Evolutionary conservation across 2,888 invertebrate species (phyloP), one percentile per base, ranked within the genome.

Genomic region (Thymelicus lineola): DNA sequence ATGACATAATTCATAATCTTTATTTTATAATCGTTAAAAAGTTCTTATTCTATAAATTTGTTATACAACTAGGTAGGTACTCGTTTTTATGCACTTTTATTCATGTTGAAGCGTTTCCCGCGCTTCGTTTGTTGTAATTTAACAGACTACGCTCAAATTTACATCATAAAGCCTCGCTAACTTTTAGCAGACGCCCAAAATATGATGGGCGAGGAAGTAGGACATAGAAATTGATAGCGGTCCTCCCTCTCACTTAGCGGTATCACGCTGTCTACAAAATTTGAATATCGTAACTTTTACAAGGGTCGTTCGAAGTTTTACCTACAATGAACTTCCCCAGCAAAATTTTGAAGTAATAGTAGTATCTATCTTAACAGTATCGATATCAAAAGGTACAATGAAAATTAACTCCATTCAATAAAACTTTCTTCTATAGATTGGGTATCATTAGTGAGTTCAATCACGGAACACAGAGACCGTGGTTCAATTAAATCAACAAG

Each of bases 161-260:
- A 7, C 45, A 58, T 57, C 45, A 62, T 1, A 20, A 17, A 72
- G 74, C 71, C 74, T 79, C 78, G 74, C 75, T 71, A 72, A 74
- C 75, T 77, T 76, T 74, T 75, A 69, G 76, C 75, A 73, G 77
- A 79, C 77, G 71, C 72, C 63, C 62, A 76, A 75, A 53, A 45
- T 71, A 62, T 70, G 71, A 72, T 61, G 65, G 69, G 63, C 62
- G 55, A 67, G 58, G 65, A 50, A 61, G 68, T 10, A 66, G 65
- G 71, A 58, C 60, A 53, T 70, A 62, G 76, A 81, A 81, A 82
- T 82, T 82, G 77, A 80, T 80, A 55, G 61, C 45, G 35, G 53
- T 76, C 76, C 72, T 65, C 71, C 72, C 74, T 73, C 60, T 75
- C 72, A 73, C 60, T 46, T 60, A 67, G n/a, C 53, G 46, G 48